A percentile compares a stretch with the other conserved stretches of the same genome.
Conservation (phyloP, 2,888 invertebrate genomes). For the Saturnia pavonia region DNA sequence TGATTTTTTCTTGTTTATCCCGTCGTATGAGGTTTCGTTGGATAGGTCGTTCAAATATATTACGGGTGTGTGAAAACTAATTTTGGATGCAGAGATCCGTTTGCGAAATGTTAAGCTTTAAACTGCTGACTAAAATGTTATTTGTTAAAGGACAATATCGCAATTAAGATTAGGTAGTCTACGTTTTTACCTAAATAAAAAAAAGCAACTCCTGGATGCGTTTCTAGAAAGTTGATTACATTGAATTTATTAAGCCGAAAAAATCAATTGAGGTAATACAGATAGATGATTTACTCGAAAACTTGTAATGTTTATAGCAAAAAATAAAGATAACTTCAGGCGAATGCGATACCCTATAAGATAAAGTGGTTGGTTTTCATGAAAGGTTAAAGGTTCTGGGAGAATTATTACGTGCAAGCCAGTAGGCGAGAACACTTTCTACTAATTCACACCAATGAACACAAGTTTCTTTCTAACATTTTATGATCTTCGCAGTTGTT, state of each 20-base stretch:
- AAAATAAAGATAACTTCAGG: conserved; percentile 9
- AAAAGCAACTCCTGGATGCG: background rate
- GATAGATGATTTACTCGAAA: background rate
- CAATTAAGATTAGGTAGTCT: too few species aligned
- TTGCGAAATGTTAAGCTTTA: too few species aligned
- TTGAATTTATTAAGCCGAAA: background rate
- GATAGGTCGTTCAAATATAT: too few species aligned
- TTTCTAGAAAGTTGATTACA: background rate
- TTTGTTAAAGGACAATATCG: too few species aligned
- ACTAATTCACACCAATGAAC: conserved; percentile 10
- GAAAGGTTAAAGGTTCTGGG: conserved; percentile 28
- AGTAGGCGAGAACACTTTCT: background rate
- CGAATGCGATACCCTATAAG: conserved; percentile 13
- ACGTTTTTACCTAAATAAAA: too few species aligned
- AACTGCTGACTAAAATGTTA: too few species aligned
- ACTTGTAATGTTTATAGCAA: background rate
- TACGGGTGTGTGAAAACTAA: too few species aligned
- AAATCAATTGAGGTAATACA: background rate
- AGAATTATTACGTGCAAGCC: conserved; percentile 11
- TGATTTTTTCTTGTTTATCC: too few species aligned
- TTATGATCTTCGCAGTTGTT: background rate
- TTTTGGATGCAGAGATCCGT: too few species aligned
- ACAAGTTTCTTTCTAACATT: conserved; percentile 3
- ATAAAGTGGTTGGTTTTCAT: conserved; percentile 19
- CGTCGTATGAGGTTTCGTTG: too few species aligned